A percentile compares a stretch with the other conserved stretches of the same genome.
phyloP scores from a whole-genome alignment of 2,797 vertebrate genomes.

The Trachurus trachurus region DNA sequence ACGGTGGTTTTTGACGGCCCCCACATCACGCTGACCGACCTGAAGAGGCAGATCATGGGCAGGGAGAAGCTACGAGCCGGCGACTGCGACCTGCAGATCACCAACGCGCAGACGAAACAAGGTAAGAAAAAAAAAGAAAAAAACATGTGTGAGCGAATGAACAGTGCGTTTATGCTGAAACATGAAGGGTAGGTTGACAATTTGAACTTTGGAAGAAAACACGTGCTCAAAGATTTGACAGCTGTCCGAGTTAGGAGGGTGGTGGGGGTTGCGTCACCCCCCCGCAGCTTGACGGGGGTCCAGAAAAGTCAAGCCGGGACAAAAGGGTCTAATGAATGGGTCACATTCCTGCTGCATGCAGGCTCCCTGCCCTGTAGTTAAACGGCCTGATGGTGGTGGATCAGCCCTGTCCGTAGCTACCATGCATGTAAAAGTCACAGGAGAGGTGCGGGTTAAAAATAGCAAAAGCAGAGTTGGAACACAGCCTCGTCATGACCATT shows the following conservation, averaged over 20 bases:
- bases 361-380: slow-evolving; percentile 20
- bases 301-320: slow-evolving; percentile 64
- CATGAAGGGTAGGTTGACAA: slow-evolving; percentile 3
- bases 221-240: slow-evolving; percentile 73
- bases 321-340: slow-evolving; percentile 58
- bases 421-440: slow-evolving; percentile 14
- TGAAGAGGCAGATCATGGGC: slow-evolving; percentile 97
- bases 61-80: slow-evolving; percentile 94
- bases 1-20: slow-evolving; percentile 96
- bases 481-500: slow-evolving; percentile 37
- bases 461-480: slow-evolving; percentile 39
- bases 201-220: slow-evolving; percentile 51
- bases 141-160: background rate
- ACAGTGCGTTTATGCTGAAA: background rate
- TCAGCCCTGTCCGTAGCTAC: slow-evolving; percentile 23
- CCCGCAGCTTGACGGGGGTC: slow-evolving; percentile 35
- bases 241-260: slow-evolving; percentile 33
- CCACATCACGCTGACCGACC: slow-evolving; percentile 93
- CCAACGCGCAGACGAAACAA: slow-evolving; percentile 96
- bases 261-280: slow-evolving; percentile 53
- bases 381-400: slow-evolving; percentile 27
- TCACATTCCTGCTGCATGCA: slow-evolving; percentile 60
- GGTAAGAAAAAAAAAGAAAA: slow-evolving; percentile 79
- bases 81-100: slow-evolving; percentile 97
- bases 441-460: slow-evolving; percentile 64